A percentile compares a stretch with the other conserved stretches of the same genome.
Conservation (phyloP, 2,888 invertebrate species). For the Agriopis aurantiaria region DNA sequence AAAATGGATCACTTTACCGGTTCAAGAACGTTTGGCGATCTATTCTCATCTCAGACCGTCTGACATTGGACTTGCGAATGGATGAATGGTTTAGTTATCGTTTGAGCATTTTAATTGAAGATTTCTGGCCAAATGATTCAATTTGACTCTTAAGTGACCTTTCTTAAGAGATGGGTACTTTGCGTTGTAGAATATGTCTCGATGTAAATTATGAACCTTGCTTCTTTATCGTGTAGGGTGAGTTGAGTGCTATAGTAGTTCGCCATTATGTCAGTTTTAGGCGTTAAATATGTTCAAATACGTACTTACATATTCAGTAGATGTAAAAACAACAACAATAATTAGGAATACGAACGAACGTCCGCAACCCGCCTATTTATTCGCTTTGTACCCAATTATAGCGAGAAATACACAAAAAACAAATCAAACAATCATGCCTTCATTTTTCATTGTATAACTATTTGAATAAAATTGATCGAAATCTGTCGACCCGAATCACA, state of each 20-base stretch:
- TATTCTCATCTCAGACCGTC: constrained; percentile 60
- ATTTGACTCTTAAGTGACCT: neutral
- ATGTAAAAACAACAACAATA: too few relatives aligned
- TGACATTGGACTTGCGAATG: constrained; percentile 58
- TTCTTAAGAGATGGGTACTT: neutral
- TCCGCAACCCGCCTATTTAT: neutral
- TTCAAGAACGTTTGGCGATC: constrained; percentile 62
- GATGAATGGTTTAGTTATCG: constrained; percentile 31
- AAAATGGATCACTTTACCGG: constrained; percentile 62
- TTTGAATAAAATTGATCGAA: neutral
- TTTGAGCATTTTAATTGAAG: constrained; percentile 18
- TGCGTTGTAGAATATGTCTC: too few relatives aligned
- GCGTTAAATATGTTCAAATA: too few relatives aligned
- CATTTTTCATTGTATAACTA: constrained; percentile 1
- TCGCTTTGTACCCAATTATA: neutral
- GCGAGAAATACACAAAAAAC: constrained; percentile 1
- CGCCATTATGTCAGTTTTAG: too few relatives aligned
- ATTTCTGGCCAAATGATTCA: constrained; percentile 12
- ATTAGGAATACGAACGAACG: too few relatives aligned
- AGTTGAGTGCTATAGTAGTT: too few relatives aligned
- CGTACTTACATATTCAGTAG: too few relatives aligned
- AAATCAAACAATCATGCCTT: neutral
- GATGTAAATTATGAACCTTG: too few relatives aligned
- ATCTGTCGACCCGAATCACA: constrained; percentile 24
- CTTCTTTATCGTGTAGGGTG: too few relatives aligned